Evolutionary conservation across 2,888 invertebrate genomes (phyloP), one percentile per base, ranked within the genome.

Genomic region (Coelinius sp.): DNA sequence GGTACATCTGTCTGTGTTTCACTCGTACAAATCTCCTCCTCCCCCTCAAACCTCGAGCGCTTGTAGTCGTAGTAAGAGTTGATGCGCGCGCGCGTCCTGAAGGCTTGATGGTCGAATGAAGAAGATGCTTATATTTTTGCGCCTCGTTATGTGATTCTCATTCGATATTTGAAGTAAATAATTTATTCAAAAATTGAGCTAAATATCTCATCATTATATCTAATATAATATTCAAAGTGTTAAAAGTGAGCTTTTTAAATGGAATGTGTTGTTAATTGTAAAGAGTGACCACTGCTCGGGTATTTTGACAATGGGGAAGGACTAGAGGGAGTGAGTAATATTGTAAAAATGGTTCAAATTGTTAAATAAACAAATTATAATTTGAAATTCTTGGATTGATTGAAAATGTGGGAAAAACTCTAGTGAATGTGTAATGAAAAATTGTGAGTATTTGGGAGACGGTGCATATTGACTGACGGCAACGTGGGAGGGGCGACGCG

Each of bases 41-140:
- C 75, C 72, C 73, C 53, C 49, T 69, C 76, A 79, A 75, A 79
- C 77, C 77, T 78, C 76, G 70, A 77, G 76, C 70, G 73, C 27
- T 67, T 76, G 74, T 82, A 81, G 82, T 82, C 82, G 83, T 83
- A 84, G 84, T 82, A 83, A 84, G 83, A 82, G 84, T 81, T 49
- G 83, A 82, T 81, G 81, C 82, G 84, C 83, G 81, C 79, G 83
- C 83, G 83, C 83, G 74, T 63, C 25, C 73, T 73, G 75, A 76
- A 73, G 70, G 71, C 74, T 74, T 49, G 20, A 75, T 77, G 71
- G 73, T 76, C 76, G 75, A 46, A 66, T 53, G 66, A 75, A 69
- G 72, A 68, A 70, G 72, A 68, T 71, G 71, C 67, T 71, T 71
- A 71, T 71, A 71, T 71, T 71, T 71, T 49, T 71, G 59, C 62